These are phyloP conservation scores for Heliconius eleuchia DNA, from an alignment of 1,140 invertebrate species.

Conservation along the genomic window DNA sequence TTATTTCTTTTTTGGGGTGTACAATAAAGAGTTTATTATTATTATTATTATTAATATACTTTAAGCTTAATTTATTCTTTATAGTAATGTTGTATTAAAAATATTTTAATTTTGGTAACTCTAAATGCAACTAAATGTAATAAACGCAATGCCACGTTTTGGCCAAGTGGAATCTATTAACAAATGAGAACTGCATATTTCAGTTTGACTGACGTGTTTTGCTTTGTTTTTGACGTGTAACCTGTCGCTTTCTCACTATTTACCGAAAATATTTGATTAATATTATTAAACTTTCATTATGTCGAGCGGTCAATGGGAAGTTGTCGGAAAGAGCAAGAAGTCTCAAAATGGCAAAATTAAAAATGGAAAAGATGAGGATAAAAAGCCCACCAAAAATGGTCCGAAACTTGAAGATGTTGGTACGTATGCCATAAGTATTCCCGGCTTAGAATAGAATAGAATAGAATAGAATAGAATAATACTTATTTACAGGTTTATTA, in stretches of 20 bases:
- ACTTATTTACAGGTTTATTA: background rate
- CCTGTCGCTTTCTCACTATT: conserved; percentile 70
- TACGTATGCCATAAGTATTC: conserved; percentile 42
- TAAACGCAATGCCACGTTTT: conserved; percentile 71
- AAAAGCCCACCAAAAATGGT: conserved; percentile 74
- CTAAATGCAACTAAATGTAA: conserved; percentile 42
- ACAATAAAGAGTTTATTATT: too few species aligned
- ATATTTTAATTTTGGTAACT: conserved; percentile 17
- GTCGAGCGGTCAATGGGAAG: conserved; percentile 88
- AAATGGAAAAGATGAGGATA: conserved; percentile 83
- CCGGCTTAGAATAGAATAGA: background rate
- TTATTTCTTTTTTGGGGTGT: too few species aligned
- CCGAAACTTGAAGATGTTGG: conserved; percentile 72
- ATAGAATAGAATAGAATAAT: too few species aligned
- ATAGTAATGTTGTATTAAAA: background rate
- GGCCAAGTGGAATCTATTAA: conserved; percentile 68
- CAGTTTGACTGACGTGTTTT: conserved; percentile 64
- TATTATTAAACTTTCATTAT: conserved; percentile 73
- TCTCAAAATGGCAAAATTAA: conserved; percentile 84
- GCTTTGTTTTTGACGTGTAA: conserved; percentile 75
- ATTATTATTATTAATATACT: background rate
- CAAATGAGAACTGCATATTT: conserved; percentile 60
- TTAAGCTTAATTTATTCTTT: conserved; percentile 1
- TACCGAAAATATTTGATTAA: conserved; percentile 58
- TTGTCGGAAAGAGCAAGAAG: conserved; percentile 88